Evolutionary conservation across 2,797 vertebrate genomes (phyloP), one percentile per base, ranked within the genome.

Genomic region (Clamator glandarius): DNA sequence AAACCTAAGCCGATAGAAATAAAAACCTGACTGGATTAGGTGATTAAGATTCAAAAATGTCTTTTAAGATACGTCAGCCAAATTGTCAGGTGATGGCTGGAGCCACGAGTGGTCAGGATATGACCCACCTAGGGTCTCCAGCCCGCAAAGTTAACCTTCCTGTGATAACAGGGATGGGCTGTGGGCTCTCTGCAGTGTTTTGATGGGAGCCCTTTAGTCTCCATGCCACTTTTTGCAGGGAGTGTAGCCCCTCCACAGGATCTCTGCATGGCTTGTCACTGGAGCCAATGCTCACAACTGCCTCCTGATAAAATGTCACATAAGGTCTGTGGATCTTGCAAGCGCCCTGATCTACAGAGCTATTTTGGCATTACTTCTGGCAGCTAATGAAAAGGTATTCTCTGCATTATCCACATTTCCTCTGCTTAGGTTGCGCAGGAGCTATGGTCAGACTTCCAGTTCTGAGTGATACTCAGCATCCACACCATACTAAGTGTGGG

Each of bases 191-290:
- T 31, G 33, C 8, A 1, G 9, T 20, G 6, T 68, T 79, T 4
- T 3, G 24, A 5, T 57, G 31, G 55, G 51, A 73, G 17, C 20
- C 9, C 44, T 54, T 72, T 23, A 44, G 15, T 85, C 26, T 87
- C 1, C 0, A 0, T 67, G 52, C 44, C 52, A 9, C 28, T 41
- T 62, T 12, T 48, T 36, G 68, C 44, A 67, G 29, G n/a, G 75
- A 55, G 21, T 62, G 18, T 0, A 0, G 26, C 55, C 26, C n/a
- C 50, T 0, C 23, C 12, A 4, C 1, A 0, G 33, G n/a, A 2
- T 84, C 74, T 39, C 26, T 31, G 21, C 31, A 21, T 42, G 41
- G 24, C 20, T 11, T 44, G 19, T 57, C 5, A 1, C 39, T 61
- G 55, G 31, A 91, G 35, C 29, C 21, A n/a, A 0, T 21, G 57